Evolutionary conservation across 2,888 invertebrate genomes (phyloP).

Genomic region (Alviniconcha strummeri): DNA sequence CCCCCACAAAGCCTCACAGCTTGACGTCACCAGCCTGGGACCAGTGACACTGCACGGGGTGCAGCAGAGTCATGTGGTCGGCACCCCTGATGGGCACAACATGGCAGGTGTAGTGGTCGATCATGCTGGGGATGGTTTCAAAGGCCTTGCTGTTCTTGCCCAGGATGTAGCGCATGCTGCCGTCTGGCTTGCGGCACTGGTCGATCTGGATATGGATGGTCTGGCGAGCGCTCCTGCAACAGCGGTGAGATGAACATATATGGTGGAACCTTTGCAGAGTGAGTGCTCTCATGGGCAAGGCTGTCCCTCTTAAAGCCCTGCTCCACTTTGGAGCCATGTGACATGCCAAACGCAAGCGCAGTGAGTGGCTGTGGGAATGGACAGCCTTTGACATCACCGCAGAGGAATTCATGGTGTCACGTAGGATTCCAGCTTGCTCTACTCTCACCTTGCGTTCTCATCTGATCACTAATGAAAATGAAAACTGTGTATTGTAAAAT

Average conservation of each 20-base stretch:
- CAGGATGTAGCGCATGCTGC: constrained; percentile 81
- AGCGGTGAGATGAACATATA: not conserved
- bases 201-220: constrained; percentile 97
- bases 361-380: too few species aligned
- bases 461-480: too few species aligned
- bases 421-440: too few species aligned
- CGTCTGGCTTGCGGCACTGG: constrained; percentile 75
- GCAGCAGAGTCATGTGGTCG: constrained; percentile 95
- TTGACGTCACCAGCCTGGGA: constrained; percentile 29
- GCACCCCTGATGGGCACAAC: constrained; percentile 95
- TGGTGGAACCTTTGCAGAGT: not conserved
- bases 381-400: too few species aligned
- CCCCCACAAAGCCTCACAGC: too few species aligned
- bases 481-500: too few species aligned
- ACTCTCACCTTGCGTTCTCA: too few species aligned
- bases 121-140: constrained; percentile 93
- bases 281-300: too few species aligned
- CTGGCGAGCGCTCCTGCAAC: constrained; percentile 88
- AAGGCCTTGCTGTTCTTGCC: constrained; percentile 96
- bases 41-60: constrained; percentile 81
- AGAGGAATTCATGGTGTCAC: too few species aligned
- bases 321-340: too few species aligned
- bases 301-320: too few species aligned
- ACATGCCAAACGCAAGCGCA: too few species aligned
- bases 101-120: constrained; percentile 93